A percentile compares a stretch with the other conserved stretches of the same genome.
Evolutionary conservation across 1,140 invertebrate species (phyloP).

Genomic region (Pygmarrhopalites habei): DNA sequence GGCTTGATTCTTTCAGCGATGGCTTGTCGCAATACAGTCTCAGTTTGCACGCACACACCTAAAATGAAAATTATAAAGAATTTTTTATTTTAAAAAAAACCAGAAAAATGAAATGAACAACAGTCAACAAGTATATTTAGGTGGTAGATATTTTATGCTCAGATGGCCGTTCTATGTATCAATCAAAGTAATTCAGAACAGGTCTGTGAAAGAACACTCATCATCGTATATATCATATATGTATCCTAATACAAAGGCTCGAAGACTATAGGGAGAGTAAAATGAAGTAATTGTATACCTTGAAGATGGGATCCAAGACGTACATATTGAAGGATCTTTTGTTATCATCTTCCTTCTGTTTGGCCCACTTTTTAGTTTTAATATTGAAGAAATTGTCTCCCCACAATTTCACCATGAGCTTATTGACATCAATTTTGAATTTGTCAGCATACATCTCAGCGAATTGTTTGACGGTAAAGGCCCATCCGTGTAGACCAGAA

Average conservation of each 20-base stretch:
- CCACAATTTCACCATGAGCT: slow-evolving; percentile 93
- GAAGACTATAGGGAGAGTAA: neutral
- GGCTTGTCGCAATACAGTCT: slow-evolving; percentile 96
- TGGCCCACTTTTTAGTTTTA: slow-evolving; percentile 96
- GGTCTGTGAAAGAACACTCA: slow-evolving; percentile 42
- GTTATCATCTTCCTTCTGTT: slow-evolving; percentile 78
- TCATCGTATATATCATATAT: slow-evolving; percentile 16
- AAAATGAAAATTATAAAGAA: too few species aligned
- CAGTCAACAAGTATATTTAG: too few species aligned
- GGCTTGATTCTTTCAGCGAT: slow-evolving; percentile 99
- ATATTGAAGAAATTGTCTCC: slow-evolving; percentile 99
- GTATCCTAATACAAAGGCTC: neutral
- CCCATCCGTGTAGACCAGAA: slow-evolving; percentile 98
- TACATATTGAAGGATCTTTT: slow-evolving; percentile 98
- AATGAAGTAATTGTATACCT: slow-evolving; percentile 51
- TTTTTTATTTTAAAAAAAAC: too few species aligned
- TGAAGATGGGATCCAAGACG: slow-evolving; percentile 97
- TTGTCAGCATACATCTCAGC: slow-evolving; percentile 98
- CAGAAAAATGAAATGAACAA: too few species aligned
- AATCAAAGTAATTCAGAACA: slow-evolving; percentile 42
- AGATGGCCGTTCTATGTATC: slow-evolving; percentile 38
- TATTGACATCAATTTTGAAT: slow-evolving; percentile 94
- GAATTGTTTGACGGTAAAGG: slow-evolving; percentile 99
- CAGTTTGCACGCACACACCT: slow-evolving; percentile 99
- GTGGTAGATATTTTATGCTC: too few species aligned